Evolutionary conservation across 2,113 vertebrate genomes (phyloP).

Genomic region (Nipponia nippon): DNA sequence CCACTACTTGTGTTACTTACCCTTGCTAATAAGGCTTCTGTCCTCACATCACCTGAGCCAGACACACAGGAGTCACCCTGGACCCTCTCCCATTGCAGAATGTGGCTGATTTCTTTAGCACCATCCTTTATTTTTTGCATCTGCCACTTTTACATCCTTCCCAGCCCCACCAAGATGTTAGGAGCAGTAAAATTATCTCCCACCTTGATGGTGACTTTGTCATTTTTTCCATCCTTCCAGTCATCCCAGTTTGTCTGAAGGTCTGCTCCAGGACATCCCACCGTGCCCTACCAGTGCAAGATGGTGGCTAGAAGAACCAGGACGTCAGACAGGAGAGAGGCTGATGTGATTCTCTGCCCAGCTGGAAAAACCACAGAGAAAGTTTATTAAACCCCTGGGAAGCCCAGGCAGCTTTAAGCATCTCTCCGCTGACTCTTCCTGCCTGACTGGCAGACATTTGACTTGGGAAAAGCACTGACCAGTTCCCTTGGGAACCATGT

Average conservation of each 20-base stretch:
- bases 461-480: neutral
- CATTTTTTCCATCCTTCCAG: neutral
- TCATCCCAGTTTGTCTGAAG: neutral
- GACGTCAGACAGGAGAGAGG: neutral
- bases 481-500: neutral
- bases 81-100: neutral
- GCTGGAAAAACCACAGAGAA: neutral
- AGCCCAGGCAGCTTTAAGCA: neutral
- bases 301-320: neutral
- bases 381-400: neutral
- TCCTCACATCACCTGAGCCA: neutral
- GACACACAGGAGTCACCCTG: neutral
- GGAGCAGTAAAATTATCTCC: neutral
- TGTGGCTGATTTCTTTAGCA: neutral
- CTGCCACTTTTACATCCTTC: neutral
- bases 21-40: neutral
- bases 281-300: neutral
- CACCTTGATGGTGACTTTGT: neutral
- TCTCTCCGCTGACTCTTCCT: neutral
- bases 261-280: neutral
- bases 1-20: fast-evolving
- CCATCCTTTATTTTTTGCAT: neutral
- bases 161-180: neutral
- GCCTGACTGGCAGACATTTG: neutral
- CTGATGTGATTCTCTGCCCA: neutral